Percentiles rank a stretch among this genome's conserved stretches.
phyloP scores from a whole-genome alignment of 37 sponge, comb jelly and placozoan genomes.

The Bolinopsis microptera region DNA sequence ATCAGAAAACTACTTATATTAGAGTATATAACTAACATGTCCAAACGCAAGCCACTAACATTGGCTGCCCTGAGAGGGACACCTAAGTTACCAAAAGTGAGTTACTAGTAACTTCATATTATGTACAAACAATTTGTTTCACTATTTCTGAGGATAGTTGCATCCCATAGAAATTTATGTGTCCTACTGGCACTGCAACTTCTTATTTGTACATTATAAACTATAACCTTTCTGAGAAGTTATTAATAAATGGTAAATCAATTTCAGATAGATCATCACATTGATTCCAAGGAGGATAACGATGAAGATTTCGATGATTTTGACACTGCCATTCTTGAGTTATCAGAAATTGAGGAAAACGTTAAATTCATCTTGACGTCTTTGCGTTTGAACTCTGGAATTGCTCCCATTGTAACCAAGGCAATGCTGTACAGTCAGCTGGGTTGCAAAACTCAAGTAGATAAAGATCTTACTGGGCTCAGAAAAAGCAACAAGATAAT shows the following conservation, averaged over 20 bases:
- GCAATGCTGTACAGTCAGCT: background rate
- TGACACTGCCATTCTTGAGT: background rate
- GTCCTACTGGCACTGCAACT: no score
- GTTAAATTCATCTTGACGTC: background rate
- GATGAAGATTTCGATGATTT: constrained; percentile 16
- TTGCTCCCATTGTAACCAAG: background rate
- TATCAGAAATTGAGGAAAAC: background rate
- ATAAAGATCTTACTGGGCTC: background rate
- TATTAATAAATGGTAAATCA: no score
- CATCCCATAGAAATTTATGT: no score
- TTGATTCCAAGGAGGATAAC: background rate
- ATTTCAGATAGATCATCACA: no score
- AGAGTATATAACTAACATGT: no score
- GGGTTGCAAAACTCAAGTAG: background rate
- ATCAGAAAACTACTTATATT: no score
- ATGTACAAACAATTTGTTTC: no score
- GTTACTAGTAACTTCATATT: background rate
- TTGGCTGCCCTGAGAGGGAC: background rate
- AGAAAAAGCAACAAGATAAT: background rate
- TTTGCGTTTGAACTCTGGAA: background rate
- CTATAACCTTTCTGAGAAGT: no score
- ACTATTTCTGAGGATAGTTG: no score
- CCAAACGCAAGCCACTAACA: background rate
- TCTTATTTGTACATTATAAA: no score
- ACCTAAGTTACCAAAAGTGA: background rate